Base-by-base conservation (phyloP, 2,888 invertebrate species). In the Drosophila parthenogenetica region DNA sequence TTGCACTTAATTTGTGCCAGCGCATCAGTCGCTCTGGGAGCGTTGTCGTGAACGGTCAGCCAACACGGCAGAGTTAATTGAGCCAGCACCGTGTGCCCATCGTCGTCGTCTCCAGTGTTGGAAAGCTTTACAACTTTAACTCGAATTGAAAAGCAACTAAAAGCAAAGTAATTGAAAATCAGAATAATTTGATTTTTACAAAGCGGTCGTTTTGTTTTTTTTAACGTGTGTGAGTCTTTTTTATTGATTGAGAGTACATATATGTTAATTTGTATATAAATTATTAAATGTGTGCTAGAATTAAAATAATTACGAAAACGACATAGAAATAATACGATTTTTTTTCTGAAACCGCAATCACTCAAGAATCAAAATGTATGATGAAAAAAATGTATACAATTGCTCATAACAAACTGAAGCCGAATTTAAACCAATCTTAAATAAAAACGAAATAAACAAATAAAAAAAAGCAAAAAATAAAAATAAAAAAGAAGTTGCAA, bases 1-100 rank as follows among this genome's bases (percentile, higher is more conserved):
- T 66, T 64, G 65, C 69, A 70, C 60, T 59, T 69, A 49, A 68
- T 64, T 62, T 61, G 53, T 66, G 64, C 68, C 37, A 61, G 54
- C 60, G 55, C 68, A 71, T 90, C 81, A 91, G 91, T 91, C 90
- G 91, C 91, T 91, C 91, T 90, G 89, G 79, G 90, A 91, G 91
- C 91, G 91, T 90, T 90, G 90, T 87, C 90, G 91, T 91, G 89
- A 62, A 90, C 87, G 91, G 90, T 91, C 64, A 79, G 80, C 76
- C 0, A 77, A 61, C 60, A 70, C 73, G 77, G 69, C 58, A 73
- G 19, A 50, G 51, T 43, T 70, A 64, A 54, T 43, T 70, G 61
- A 87, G 66, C 63, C 62, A 79, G 61, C 59, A 76, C 58, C 77
- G 77, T 81, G 68, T 69, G 40, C 40, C 43, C 46, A 72, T 45